phyloP scores from a whole-genome alignment of 2,113 vertebrate species.

The Henicopernis longicauda region DNA sequence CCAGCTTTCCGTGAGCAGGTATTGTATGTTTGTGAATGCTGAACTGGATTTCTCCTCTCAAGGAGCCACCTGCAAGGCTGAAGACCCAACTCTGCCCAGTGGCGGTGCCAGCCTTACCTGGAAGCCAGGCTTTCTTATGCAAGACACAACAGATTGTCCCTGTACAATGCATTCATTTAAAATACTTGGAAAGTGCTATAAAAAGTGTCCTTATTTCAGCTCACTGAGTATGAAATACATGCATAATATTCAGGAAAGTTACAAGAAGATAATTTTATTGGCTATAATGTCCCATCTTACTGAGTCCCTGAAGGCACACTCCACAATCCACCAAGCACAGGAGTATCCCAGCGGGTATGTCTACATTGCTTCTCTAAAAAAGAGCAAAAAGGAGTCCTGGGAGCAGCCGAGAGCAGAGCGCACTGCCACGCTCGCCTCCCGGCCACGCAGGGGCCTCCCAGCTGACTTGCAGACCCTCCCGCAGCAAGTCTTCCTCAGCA shows the following conservation, averaged over 20 bases:
- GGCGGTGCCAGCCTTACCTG: neutral
- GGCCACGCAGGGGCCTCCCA: neutral
- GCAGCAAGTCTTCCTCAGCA: neutral
- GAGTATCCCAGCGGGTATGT: neutral
- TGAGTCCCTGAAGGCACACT: neutral
- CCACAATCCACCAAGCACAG: neutral
- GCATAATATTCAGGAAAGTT: neutral
- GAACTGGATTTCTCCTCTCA: neutral
- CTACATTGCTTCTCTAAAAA: neutral
- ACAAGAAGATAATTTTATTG: slow-evolving; percentile 31
- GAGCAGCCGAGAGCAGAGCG: neutral
- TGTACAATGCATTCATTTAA: neutral
- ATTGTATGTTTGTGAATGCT: neutral
- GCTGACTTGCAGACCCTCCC: neutral
- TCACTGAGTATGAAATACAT: slow-evolving; percentile 28
- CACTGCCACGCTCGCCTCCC: rapidly evolving
- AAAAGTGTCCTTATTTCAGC: slow-evolving; percentile 8
- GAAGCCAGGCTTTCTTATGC: neutral
- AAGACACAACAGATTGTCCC: neutral
- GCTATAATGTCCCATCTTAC: neutral
- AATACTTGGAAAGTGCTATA: neutral
- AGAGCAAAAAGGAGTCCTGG: neutral
- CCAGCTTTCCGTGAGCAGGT: neutral
- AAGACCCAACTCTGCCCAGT: neutral
- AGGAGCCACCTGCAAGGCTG: neutral